Evolutionary conservation across 2,797 vertebrate genomes (phyloP).

Genomic region (Melanotaenia maccullochi): DNA sequence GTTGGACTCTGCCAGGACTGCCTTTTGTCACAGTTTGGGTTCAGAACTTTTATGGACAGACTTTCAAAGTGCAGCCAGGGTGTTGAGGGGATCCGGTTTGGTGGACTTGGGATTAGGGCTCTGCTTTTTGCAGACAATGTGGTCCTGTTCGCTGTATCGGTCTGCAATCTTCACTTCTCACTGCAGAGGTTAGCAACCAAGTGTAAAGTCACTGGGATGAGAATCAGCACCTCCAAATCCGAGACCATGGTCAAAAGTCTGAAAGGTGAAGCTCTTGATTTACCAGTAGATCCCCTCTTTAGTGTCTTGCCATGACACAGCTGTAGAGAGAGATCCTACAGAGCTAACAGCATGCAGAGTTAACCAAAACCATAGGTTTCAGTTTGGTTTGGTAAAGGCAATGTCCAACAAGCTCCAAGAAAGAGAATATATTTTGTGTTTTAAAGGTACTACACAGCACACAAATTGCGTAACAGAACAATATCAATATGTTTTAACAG

Average conservation of each 20-base stretch:
- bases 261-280: background rate
- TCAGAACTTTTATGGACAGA: no score
- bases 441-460: background rate
- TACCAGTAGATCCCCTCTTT: background rate
- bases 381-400: conserved; percentile 25
- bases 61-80: no score
- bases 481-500: background rate
- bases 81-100: no score
- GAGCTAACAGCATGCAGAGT: background rate
- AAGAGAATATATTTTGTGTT: background rate
- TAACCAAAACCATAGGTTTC: conserved; percentile 26
- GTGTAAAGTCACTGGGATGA: no score
- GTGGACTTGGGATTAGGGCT: no score
- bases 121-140: no score
- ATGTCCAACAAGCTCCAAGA: conserved; percentile 3
- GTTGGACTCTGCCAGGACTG: background rate
- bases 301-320: conserved; percentile 35
- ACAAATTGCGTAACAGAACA: background rate
- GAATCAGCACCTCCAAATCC: no score
- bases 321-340: conserved; percentile 13
- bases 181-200: no score
- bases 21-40: background rate
- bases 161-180: no score
- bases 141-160: no score
- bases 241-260: no score